Evolutionary conservation across 2,113 vertebrate species (phyloP), one percentile per base, ranked within the genome.

Genomic region (Alethe castanea): DNA sequence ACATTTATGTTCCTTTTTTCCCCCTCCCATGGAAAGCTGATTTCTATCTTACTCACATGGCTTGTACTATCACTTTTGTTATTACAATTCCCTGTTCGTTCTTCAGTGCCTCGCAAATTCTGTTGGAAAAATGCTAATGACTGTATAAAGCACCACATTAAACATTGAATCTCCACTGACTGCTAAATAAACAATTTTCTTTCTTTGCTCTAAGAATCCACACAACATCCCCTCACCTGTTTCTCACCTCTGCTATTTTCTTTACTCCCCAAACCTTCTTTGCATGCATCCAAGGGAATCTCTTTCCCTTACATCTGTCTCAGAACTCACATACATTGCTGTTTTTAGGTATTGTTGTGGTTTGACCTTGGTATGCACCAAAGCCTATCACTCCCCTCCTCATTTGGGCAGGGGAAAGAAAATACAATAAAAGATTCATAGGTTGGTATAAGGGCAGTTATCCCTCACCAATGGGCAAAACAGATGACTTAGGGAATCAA

Each of bases 341-440:
- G 7, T 59, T 29, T 18, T 45, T 31, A 53, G 23, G 16, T 17
- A 23, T 9, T 12, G 28, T 23, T n/a, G 13, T 64, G 31, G 7
- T 54, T 57, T 64, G 25, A 64, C 14, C 31, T 20, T 72, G 33
- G 54, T 22, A 14, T 3, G 5, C 17, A 35, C 31, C 42, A 42
- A 64, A 56, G 17, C 29, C 22, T 33, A 5, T 64, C 66, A 57
- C 22, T 42, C 22, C 20, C 31, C 31, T 64, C 20, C 42, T 65
- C 50, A 42, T 40, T 12, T 48, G 31, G 59, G 22, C 20, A 42
- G 12, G 18, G 26, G 16, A 88, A 25, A n/a, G 35, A 40, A 78
- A 53, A 53, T 23, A n/a, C 8, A n/a, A 6, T 19, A 3, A 69
- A 53, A 45, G 3, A 1, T 44, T 69, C 38, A 52, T 0, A 2